Conservation (phyloP, 2,888 invertebrate genomes). For the Dasypogon diadema region DNA sequence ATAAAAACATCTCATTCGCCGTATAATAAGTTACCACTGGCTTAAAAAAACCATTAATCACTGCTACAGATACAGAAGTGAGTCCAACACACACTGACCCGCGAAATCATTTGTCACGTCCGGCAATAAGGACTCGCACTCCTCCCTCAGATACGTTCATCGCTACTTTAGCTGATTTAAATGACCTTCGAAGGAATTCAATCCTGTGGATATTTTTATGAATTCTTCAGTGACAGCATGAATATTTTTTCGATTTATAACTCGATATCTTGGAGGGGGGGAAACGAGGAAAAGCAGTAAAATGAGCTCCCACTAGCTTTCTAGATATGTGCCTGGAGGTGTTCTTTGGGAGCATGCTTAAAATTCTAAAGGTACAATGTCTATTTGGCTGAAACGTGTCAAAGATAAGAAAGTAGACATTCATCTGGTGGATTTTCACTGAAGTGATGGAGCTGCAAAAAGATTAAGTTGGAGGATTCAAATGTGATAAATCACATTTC, state of each 20-base stretch:
- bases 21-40: conserved; percentile 54
- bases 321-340: not conserved
- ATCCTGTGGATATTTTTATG: conserved; percentile 50
- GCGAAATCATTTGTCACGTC: conserved; percentile 56
- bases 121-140: conserved; percentile 24
- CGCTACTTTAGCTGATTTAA: conserved; percentile 45
- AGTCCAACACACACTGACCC: conserved; percentile 44
- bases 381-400: conserved; percentile 46
- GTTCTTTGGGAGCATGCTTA: conserved; percentile 1
- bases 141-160: not conserved
- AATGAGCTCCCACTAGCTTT: not conserved
- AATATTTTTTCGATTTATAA: conserved; percentile 55
- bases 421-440: conserved; percentile 24
- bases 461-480: conserved; percentile 29
- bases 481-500: conserved; percentile 34
- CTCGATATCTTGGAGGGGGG: conserved; percentile 42
- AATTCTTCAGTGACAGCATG: conserved; percentile 52
- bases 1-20: conserved; percentile 44
- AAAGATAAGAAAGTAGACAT: conserved; percentile 47
- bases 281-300: not conserved
- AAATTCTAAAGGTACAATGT: conserved; percentile 39
- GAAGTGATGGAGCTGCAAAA: conserved; percentile 9
- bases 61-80: conserved; percentile 52
- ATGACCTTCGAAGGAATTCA: conserved; percentile 53
- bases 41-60: conserved; percentile 56